Conservation (phyloP, 2,888 invertebrate genomes). For the Morpho achilles region DNA sequence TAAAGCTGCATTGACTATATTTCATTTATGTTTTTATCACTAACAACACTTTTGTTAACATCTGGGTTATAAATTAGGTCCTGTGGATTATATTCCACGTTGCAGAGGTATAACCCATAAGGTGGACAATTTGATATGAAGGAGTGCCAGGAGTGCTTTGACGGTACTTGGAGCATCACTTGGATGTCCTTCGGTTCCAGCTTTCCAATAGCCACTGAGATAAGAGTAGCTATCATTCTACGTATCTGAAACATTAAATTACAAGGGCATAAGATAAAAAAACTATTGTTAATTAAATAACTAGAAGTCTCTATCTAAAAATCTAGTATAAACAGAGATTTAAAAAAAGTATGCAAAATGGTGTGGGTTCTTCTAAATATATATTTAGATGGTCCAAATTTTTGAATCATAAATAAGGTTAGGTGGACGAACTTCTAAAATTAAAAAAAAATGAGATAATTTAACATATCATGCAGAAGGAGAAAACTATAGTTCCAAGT, state of each 20-base stretch:
- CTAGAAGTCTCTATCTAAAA: no score
- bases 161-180: constrained; percentile 89
- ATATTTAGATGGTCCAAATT: no score
- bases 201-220: constrained; percentile 80
- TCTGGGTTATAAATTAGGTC: constrained; percentile 66
- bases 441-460: no score
- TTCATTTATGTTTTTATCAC: background rate
- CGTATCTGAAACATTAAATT: constrained; percentile 81
- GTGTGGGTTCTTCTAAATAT: no score
- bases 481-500: no score
- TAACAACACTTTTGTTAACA: constrained; percentile 6
- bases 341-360: no score
- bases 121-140: constrained; percentile 77
- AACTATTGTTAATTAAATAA: no score
- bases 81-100: constrained; percentile 83
- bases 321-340: no score
- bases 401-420: no score
- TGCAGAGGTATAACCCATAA: constrained; percentile 85
- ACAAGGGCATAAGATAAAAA: background rate
- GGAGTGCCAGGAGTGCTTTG: constrained; percentile 82
- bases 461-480: no score
- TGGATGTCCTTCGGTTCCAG: constrained; percentile 82
- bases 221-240: constrained; percentile 84
- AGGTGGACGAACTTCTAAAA: no score
- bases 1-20: no score